Conservation (phyloP, 2,113 vertebrate genomes). For the Cheilinus undulatus region DNA sequence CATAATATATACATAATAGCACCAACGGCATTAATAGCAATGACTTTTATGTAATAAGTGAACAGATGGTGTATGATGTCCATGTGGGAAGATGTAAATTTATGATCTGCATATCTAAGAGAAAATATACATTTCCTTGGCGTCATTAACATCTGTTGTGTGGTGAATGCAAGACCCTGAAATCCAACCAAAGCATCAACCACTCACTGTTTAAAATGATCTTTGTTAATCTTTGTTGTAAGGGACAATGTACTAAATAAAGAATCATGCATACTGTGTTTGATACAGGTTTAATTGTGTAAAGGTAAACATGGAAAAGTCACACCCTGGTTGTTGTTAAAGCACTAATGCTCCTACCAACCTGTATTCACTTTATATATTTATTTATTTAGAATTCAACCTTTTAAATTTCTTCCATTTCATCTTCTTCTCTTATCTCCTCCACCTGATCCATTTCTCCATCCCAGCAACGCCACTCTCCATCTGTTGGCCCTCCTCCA, state of each 20-base stretch:
- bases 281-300: not conserved
- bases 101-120: slow-evolving; percentile 31
- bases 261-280: not conserved
- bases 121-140: slow-evolving; percentile 11
- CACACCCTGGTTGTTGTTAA: not conserved
- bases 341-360: not conserved
- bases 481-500: slow-evolving; percentile 68
- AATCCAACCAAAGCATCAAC: slow-evolving; percentile 26
- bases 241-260: not conserved
- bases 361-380: not conserved
- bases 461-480: slow-evolving; percentile 29
- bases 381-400: not conserved
- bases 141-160: slow-evolving; percentile 34
- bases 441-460: slow-evolving; percentile 49
- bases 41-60: slow-evolving; percentile 32
- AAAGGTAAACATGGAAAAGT: slow-evolving; percentile 7
- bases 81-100: slow-evolving; percentile 36
- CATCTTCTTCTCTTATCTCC: slow-evolving; percentile 11
- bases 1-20: not conserved
- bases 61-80: slow-evolving; percentile 42
- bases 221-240: not conserved
- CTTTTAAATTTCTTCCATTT: slow-evolving; percentile 14
- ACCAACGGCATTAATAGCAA: not conserved
- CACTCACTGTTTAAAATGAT: not conserved
- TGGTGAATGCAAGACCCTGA: slow-evolving; percentile 6